Percentiles rank a stretch among this genome's conserved stretches.
phyloP scores from a whole-genome alignment of 2,113 vertebrate species.

The cat (Felis catus) region F.catus_Fca126_mat1.0 CM031423.1:72166001-72166500 shows the following conservation, averaged over 20 bases:
- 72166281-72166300: not conserved
- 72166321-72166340: not conserved
- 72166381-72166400: not conserved
- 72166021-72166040: accelerated
- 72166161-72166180: not conserved
- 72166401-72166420: not conserved
- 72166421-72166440: not conserved
- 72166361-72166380: not conserved
- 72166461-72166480: not conserved
- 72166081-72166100: not conserved
- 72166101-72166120: not conserved
- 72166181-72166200: not conserved
- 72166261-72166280: not conserved
- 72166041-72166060: not conserved
- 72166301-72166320: not conserved
- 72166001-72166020: not conserved
- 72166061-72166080: accelerated
- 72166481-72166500: not conserved
- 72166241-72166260: not conserved
- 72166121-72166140: not conserved
- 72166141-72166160: not conserved
- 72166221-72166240: not conserved
- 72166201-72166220: not conserved
- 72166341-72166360: not conserved
- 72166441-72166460: not conserved